phyloP scores from a whole-genome alignment of 2,888 invertebrate species.

The Archips xylosteana region DNA sequence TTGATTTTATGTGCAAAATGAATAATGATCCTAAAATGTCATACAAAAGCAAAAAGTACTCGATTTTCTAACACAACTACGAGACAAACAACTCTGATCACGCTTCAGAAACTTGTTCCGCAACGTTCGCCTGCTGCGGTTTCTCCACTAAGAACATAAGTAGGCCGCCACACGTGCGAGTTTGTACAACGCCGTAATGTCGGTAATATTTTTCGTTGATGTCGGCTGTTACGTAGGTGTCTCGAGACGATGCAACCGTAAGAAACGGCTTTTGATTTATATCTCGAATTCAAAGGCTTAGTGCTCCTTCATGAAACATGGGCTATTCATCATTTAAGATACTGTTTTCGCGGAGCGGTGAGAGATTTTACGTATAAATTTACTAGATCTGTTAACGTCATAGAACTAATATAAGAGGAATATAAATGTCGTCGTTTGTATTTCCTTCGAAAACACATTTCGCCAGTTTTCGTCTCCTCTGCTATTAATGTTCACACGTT shows the following conservation, averaged over 20 bases:
- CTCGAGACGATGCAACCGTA: constrained; percentile 40
- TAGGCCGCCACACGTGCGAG: constrained; percentile 40
- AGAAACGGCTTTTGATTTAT: constrained; percentile 40
- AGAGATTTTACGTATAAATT: constrained; percentile 15
- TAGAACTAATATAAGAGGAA: no score
- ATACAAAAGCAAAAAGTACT: not conserved
- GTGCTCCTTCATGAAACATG: constrained; percentile 27
- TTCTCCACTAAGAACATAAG: constrained; percentile 20
- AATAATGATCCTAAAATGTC: not conserved
- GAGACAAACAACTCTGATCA: constrained; percentile 1
- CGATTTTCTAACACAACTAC: not conserved
- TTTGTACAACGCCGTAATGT: constrained; percentile 52
- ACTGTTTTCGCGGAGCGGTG: constrained; percentile 7
- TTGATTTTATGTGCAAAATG: not conserved
- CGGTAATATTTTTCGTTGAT: constrained; percentile 53
- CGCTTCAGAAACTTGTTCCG: not conserved
- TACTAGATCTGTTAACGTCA: not conserved
- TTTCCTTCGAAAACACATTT: no score
- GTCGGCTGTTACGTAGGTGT: constrained; percentile 42
- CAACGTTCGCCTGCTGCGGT: constrained; percentile 18
- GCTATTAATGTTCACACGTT: no score
- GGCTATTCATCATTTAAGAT: constrained; percentile 20
- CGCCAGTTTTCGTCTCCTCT: no score
- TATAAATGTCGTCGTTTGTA: no score
- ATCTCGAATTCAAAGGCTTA: constrained; percentile 30